Evolutionary conservation across 2,113 vertebrate genomes (phyloP), one percentile per base, ranked within the genome.

Genomic region (Brachypodius melanocephalos): DNA sequence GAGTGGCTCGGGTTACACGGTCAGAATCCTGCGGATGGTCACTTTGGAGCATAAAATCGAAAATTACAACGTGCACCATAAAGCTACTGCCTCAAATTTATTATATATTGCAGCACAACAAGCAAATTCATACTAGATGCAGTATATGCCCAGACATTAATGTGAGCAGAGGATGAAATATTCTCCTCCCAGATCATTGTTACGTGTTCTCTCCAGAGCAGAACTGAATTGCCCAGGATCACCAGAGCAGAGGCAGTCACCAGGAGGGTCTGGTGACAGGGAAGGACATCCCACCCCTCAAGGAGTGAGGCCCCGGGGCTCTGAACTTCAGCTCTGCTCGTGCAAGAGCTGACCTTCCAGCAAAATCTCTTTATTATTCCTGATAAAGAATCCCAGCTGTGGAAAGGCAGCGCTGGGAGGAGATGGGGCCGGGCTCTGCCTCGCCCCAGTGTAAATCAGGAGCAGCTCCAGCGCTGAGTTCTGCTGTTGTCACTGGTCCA

Each of bases 41-140:
- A 95, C 66, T 95, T 82, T 93, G 80, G 25, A 93, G 73, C 90
- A 89, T 96, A 91, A 97, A 96, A 95, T 80, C 81, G 76, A 91
- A 96, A 97, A 95, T 96, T 94, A 95, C 83, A 89, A 59, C 52
- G 90, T 94, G 85, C 29, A 43, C 79, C 89, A 68, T 93, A 89
- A 95, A 97, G 94, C 88, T 94, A 86, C 90, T 77, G 65, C 86
- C 95, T 93, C 85, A 89, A 89, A 94, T 96, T 96, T 84, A 73
- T 94, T 92, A 96, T 83, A 96, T 89, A 91, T 81, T 82, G 88
- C 76, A 49, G 84, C 89, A 93, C 95, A 97, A 97, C 94, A 96
- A 97, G 88, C 88, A 96, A 95, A 95, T 96, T 96, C 95, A 72
- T 93, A 94, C 78, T 83, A 79, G 89, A 82, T 90, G 94, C 85